Evolutionary conservation across 2,113 vertebrate genomes (phyloP).

Genomic region (Pygathrix nemaeus): DNA sequence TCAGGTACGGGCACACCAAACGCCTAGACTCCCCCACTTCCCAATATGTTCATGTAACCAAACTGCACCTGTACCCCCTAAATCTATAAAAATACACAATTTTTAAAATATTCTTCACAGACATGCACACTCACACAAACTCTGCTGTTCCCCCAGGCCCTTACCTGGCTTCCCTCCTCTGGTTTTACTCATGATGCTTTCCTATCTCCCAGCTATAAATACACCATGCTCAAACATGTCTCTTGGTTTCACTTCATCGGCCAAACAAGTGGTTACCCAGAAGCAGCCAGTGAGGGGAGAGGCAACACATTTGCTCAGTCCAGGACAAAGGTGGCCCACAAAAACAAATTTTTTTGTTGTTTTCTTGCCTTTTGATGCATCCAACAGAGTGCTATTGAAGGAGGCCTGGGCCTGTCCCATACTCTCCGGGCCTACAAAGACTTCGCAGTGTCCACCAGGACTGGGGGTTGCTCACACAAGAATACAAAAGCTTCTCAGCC

Average conservation of each 20-base stretch:
- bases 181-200: background rate
- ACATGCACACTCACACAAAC: background rate
- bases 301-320: fast-evolving
- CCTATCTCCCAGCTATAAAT: background rate
- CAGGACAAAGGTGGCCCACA: background rate
- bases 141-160: background rate
- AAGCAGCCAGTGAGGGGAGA: background rate
- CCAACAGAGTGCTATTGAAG: background rate
- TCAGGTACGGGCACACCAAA: too few species aligned
- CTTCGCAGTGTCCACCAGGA: background rate
- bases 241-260: background rate
- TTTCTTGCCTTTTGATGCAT: background rate
- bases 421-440: background rate
- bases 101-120: background rate
- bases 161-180: background rate
- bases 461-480: background rate
- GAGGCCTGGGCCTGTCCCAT: fast-evolving
- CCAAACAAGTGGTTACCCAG: background rate
- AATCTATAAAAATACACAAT: too few species aligned
- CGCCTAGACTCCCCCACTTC: too few species aligned
- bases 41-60: too few species aligned
- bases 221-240: background rate
- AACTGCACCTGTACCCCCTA: too few species aligned
- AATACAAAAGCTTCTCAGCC: too few species aligned
- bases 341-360: background rate